phyloP scores from a whole-genome alignment of 2,888 invertebrate species.

The Galerucella pusilla region DNA sequence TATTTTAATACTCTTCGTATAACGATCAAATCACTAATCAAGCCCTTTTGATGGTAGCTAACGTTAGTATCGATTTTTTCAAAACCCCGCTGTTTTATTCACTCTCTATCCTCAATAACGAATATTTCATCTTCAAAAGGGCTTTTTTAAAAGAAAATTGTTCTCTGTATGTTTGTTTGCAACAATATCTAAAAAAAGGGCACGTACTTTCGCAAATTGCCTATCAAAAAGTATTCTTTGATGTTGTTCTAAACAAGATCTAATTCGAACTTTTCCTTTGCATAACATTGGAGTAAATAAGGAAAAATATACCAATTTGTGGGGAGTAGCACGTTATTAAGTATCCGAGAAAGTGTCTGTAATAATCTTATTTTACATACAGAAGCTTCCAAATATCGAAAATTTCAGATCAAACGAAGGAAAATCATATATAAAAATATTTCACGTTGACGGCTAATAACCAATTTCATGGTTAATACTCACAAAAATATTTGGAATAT shows the following conservation, averaged over 20 bases:
- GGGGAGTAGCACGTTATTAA: not conserved
- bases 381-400: not conserved
- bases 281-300: not conserved
- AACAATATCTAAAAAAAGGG: not conserved
- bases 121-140: not conserved
- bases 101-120: not conserved
- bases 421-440: too few species aligned
- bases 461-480: too few species aligned
- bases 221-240: constrained; percentile 9
- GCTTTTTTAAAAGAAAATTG: not conserved
- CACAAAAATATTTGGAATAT: too few species aligned
- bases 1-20: too few species aligned
- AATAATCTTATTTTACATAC: not conserved
- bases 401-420: too few species aligned
- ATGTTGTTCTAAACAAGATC: constrained; percentile 5
- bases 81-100: not conserved
- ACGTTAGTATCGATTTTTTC: not conserved
- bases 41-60: too few species aligned
- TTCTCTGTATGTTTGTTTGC: not conserved
- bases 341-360: not conserved
- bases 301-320: not conserved
- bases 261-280: not conserved
- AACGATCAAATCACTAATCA: too few species aligned
- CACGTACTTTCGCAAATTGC: constrained; percentile 7
- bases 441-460: too few species aligned